These are phyloP conservation scores for Papilio protenor DNA, from an alignment of 2,888 invertebrate genomes.

Conservation along the genomic window DNA sequence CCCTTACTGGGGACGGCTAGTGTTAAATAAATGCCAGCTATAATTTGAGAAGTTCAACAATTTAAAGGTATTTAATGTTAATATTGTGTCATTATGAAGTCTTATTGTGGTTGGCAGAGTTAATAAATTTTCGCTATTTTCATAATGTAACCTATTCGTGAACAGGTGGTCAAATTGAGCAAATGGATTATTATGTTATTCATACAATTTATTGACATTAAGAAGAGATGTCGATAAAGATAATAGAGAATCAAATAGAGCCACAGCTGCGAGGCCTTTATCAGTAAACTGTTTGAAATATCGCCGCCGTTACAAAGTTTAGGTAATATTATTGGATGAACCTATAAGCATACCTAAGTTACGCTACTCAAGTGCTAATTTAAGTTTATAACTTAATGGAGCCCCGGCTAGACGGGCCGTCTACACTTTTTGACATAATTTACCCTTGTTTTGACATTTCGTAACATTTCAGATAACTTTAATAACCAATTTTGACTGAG, in stretches of 20 bases:
- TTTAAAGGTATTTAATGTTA: no score
- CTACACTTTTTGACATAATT: slow-evolving; percentile 6
- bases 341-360: slow-evolving; percentile 40
- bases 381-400: slow-evolving; percentile 41
- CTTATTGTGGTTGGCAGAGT: not conserved
- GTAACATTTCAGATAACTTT: no score
- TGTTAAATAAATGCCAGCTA: no score
- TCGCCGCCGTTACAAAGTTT: slow-evolving; percentile 41
- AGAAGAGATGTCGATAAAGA: slow-evolving; percentile 40
- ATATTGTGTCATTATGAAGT: no score
- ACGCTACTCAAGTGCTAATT: slow-evolving; percentile 38
- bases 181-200: slow-evolving; percentile 37
- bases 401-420: slow-evolving; percentile 14
- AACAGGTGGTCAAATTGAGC: slow-evolving; percentile 15
- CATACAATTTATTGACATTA: slow-evolving; percentile 39
- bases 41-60: no score
- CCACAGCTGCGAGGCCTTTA: slow-evolving; percentile 41
- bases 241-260: slow-evolving; percentile 41
- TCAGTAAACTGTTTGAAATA: slow-evolving; percentile 45
- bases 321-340: slow-evolving; percentile 42
- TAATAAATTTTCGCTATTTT: not conserved
- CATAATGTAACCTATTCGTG: not conserved
- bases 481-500: no score
- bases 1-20: not conserved
- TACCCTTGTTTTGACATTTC: slow-evolving; percentile 13